A percentile compares a stretch with the other conserved stretches of the same genome.
Evolutionary conservation across 2,888 invertebrate species (phyloP).

Genomic region (Morpho achilles): DNA sequence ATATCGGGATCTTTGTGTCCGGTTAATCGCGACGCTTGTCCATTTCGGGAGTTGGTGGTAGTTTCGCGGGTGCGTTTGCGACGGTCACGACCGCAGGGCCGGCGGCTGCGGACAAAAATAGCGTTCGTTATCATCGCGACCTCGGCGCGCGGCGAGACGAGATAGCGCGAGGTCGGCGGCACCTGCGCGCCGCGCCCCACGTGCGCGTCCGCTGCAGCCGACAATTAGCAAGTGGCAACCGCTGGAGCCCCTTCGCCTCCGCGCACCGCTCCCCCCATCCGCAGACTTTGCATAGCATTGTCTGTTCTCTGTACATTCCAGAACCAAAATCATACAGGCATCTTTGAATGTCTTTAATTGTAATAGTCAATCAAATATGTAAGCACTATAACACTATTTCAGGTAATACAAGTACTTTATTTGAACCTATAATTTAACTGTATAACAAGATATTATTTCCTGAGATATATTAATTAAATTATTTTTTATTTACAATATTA

Average conservation of each 20-base stretch:
- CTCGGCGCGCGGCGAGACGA: constrained; percentile 68
- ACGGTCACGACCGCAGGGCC: constrained; percentile 59
- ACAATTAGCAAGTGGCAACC: constrained; percentile 39
- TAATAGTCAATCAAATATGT: neutral
- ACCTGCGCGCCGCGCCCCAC: constrained; percentile 66
- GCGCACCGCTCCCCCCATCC: constrained; percentile 27
- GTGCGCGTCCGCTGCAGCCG: constrained; percentile 50
- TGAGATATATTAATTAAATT: too few relatives aligned
- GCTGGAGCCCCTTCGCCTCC: constrained; percentile 22
- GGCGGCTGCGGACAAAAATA: constrained; percentile 62
- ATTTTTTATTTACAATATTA: too few relatives aligned
- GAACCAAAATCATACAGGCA: constrained; percentile 14
- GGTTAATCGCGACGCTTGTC: constrained; percentile 37
- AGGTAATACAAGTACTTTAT: too few relatives aligned
- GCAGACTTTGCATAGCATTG: constrained; percentile 20
- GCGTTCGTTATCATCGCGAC: constrained; percentile 74
- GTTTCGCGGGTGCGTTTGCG: constrained; percentile 63
- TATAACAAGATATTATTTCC: too few relatives aligned
- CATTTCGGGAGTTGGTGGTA: constrained; percentile 51
- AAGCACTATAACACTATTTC: neutral
- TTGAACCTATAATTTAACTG: too few relatives aligned
- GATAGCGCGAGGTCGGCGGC: constrained; percentile 75
- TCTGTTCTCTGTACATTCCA: constrained; percentile 27
- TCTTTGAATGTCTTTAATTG: neutral
- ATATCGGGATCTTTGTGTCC: constrained; percentile 21